Evolutionary conservation across 2,888 invertebrate genomes (phyloP).

Genomic region (Drosophila infuscata): DNA sequence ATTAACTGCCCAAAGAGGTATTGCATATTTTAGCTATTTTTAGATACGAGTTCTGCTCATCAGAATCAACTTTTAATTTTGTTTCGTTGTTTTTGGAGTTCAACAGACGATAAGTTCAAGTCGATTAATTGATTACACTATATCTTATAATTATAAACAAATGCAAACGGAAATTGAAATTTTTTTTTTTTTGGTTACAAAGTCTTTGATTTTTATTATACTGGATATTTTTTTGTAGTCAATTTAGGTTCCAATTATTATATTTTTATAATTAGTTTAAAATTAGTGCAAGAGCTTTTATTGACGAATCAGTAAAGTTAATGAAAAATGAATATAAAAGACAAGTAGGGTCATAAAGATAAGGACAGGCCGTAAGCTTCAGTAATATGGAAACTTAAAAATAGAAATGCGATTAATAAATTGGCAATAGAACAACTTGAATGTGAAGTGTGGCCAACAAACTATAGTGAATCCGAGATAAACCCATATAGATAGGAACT

Average conservation of each 20-base stretch:
- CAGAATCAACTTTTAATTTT: not conserved
- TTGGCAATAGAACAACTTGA: not conserved
- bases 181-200: not conserved
- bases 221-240: constrained; percentile 1
- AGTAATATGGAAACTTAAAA: not conserved
- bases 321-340: not conserved
- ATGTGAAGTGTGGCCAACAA: not conserved
- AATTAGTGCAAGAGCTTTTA: constrained; percentile 8
- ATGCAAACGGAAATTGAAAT: not conserved
- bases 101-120: constrained; percentile 32
- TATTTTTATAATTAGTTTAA: constrained; percentile 18
- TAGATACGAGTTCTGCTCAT: not conserved
- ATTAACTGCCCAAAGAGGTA: not conserved
- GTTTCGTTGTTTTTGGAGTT: constrained; percentile 11
- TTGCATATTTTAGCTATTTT: not conserved
- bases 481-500: not conserved
- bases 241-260: not conserved
- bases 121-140: not conserved
- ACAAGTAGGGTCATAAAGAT: constrained; percentile 13
- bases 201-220: constrained; percentile 33
- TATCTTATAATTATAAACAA: constrained; percentile 1
- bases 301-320: not conserved
- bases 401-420: not conserved
- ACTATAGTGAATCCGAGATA: not conserved
- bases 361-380: not conserved